Conservation (phyloP, 2,113 vertebrate genomes). For the Merops nubicus region DNA sequence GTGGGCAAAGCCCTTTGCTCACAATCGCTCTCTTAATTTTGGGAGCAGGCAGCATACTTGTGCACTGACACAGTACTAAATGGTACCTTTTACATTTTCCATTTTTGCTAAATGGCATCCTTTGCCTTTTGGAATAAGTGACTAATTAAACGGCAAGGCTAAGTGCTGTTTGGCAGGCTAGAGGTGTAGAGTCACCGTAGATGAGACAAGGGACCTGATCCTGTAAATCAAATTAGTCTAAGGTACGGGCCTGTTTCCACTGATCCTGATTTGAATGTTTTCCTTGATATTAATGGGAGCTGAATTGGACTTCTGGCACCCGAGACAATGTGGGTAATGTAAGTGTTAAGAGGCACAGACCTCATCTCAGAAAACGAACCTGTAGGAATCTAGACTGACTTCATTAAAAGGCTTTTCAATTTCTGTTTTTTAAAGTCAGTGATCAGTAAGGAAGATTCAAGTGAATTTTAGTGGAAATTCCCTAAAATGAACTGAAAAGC, state of each 20-base stretch:
- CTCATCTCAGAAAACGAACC: background rate
- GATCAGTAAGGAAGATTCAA: background rate
- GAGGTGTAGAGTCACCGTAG: background rate
- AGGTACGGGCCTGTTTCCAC: background rate
- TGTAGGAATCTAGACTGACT: background rate
- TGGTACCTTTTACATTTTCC: background rate
- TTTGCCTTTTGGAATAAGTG: background rate
- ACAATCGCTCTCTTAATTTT: background rate
- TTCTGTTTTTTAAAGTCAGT: background rate
- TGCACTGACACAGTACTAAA: background rate
- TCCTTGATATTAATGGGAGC: background rate
- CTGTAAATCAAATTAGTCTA: background rate
- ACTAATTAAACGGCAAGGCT: constrained; percentile 19
- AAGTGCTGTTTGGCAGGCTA: background rate
- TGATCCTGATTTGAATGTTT: background rate
- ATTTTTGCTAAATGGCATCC: background rate
- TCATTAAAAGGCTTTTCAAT: background rate
- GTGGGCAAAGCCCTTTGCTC: background rate
- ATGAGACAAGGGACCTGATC: background rate
- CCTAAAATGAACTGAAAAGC: constrained; percentile 9
- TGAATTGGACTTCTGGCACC: background rate
- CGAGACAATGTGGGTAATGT: background rate
- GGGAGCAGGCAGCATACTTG: background rate
- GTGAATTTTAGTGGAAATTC: constrained; percentile 7
- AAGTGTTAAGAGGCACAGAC: background rate